A percentile compares a stretch with the other conserved stretches of the same genome.
Evolutionary conservation across 2,797 vertebrate species (phyloP).

Genomic region (Manis pentadactyla): DNA sequence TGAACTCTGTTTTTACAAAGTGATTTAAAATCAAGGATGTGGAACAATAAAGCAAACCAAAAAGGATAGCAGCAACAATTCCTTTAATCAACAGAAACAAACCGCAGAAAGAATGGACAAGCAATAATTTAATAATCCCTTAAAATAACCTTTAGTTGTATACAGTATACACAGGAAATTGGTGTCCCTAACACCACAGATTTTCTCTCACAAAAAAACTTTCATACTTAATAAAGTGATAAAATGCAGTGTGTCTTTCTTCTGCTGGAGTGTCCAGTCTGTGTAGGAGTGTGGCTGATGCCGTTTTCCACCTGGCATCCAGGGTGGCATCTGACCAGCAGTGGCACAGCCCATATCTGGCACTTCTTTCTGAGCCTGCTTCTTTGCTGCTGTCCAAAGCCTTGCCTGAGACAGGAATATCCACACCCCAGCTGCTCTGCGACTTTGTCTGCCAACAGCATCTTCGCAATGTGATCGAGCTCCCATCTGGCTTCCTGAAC

Average conservation of each 20-base stretch:
- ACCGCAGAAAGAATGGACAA: neutral
- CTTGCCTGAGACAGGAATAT: neutral
- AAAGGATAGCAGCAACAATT: neutral
- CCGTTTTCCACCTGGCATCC: accelerated
- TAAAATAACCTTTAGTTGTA: neutral
- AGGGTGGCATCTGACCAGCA: neutral
- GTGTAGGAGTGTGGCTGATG: neutral
- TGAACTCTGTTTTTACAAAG: slow-evolving; percentile 37
- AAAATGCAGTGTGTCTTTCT: neutral
- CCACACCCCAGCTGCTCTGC: neutral
- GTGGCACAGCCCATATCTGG: neutral
- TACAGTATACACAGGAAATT: too few relatives aligned
- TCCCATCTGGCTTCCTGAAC: neutral
- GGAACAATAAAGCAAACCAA: neutral
- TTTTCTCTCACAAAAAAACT: neutral
- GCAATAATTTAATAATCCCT: neutral
- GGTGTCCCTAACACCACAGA: neutral
- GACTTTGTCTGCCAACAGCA: neutral
- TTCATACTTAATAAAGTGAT: neutral
- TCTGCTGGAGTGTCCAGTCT: neutral
- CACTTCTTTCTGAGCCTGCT: neutral
- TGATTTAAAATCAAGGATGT: neutral
- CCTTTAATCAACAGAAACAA: neutral
- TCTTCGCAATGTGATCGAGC: neutral
- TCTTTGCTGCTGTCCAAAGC: neutral